Percentiles rank a stretch among this genome's conserved stretches.
Evolutionary conservation across 2,888 invertebrate genomes (phyloP).

Genomic region (Plebejus argus): DNA sequence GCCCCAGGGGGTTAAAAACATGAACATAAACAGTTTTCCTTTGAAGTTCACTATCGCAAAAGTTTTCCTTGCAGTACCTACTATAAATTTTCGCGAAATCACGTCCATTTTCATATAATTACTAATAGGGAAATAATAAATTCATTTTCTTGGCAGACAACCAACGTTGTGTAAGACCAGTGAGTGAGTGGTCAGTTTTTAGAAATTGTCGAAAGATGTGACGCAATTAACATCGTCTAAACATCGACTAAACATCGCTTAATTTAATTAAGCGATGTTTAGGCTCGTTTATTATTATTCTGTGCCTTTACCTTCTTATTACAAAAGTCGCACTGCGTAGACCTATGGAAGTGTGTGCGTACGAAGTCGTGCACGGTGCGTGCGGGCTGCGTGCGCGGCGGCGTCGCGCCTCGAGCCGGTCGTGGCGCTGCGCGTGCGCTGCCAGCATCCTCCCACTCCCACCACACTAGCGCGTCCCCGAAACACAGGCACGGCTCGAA

Average conservation of each 20-base stretch:
- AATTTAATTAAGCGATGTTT: no score
- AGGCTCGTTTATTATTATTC: no score
- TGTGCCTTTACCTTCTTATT: conserved; percentile 91
- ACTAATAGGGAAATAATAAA: conserved; percentile 11
- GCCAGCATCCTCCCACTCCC: conserved; percentile 84
- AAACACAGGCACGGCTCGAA: conserved; percentile 95
- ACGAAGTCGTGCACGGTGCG: conserved; percentile 87
- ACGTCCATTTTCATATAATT: not conserved
- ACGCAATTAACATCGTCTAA: not conserved
- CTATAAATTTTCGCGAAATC: not conserved
- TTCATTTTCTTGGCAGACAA: not conserved
- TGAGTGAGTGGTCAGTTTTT: not conserved
- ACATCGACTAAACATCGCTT: no score
- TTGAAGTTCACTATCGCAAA: not conserved
- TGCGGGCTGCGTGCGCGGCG: conserved; percentile 54
- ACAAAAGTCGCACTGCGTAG: conserved; percentile 96
- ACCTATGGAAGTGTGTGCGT: conserved; percentile 92
- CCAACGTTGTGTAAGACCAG: not conserved
- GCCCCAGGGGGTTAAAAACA: no score
- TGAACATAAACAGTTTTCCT: not conserved
- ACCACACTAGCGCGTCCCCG: conserved; percentile 93
- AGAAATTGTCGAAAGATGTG: not conserved
- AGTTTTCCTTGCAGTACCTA: not conserved
- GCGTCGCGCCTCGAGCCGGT: conserved; percentile 51
- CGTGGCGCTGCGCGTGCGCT: conserved; percentile 59